phyloP scores from a whole-genome alignment of 2,888 invertebrate genomes.

The Mechanitis messenoides region DNA sequence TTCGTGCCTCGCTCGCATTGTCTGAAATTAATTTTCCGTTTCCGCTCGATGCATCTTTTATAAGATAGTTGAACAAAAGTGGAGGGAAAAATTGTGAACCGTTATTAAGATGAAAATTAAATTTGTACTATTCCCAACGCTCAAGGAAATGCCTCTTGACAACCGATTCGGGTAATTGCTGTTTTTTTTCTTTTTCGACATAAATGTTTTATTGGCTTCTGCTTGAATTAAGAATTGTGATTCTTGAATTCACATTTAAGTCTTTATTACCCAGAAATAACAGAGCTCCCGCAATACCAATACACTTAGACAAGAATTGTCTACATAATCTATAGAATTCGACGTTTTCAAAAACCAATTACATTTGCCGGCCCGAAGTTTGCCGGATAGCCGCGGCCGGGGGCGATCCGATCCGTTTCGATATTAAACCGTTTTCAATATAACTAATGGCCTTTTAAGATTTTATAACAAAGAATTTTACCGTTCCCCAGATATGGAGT shows the following conservation, averaged over 20 bases:
- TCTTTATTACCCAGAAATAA: neutral
- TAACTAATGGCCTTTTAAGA: constrained; percentile 41
- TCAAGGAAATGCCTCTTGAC: constrained; percentile 34
- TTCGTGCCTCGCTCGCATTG: constrained; percentile 49
- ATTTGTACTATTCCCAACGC: constrained; percentile 37
- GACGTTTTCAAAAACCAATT: constrained; percentile 38
- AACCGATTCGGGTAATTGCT: constrained; percentile 38
- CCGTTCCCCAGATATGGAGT: constrained; percentile 29
- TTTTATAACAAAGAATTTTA: constrained; percentile 42
- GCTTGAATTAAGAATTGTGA: constrained; percentile 8
- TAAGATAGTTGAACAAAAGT: constrained; percentile 63
- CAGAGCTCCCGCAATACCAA: constrained; percentile 2
- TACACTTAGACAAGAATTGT: constrained; percentile 10
- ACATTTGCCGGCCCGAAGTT: constrained; percentile 37
- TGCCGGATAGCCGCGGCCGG: constrained; percentile 30
- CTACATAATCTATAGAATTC: constrained; percentile 12
- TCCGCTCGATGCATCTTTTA: constrained; percentile 67
- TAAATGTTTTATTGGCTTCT: constrained; percentile 16
- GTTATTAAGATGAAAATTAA: constrained; percentile 45
- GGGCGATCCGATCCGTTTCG: constrained; percentile 33
- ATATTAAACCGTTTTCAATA: constrained; percentile 42
- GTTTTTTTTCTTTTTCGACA: constrained; percentile 19
- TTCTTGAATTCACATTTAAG: too few species aligned
- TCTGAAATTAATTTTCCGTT: constrained; percentile 72
- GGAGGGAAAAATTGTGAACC: constrained; percentile 41